phyloP scores from a whole-genome alignment of 2,113 vertebrate genomes.

The Gymnogyps californianus region DNA sequence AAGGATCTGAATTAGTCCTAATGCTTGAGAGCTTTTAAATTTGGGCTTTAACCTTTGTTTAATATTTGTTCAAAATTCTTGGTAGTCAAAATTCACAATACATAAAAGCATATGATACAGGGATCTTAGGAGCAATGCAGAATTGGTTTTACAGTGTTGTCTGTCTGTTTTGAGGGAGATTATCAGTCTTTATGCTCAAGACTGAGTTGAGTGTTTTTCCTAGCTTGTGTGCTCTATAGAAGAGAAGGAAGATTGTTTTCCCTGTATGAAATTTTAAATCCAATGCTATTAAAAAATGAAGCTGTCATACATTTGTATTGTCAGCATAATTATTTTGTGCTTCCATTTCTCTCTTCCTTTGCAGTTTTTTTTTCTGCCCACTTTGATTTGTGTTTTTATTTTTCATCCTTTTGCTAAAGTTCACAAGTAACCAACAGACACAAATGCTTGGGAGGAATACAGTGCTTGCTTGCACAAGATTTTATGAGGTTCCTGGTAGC shows the following conservation, averaged over 20 bases:
- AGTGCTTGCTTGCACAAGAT: neutral
- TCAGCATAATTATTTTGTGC: neutral
- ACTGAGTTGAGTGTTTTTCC: neutral
- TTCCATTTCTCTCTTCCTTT: neutral
- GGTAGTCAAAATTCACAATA: neutral
- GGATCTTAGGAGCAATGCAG: neutral
- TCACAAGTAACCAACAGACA: neutral
- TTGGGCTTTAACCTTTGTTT: neutral
- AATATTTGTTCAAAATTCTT: neutral
- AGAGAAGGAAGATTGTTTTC: neutral
- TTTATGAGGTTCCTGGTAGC: neutral
- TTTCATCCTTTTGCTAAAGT: neutral
- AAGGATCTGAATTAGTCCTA: neutral
- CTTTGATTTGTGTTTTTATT: neutral
- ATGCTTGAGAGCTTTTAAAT: neutral
- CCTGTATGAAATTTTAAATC: neutral
- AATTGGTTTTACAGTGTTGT: neutral
- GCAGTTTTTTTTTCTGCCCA: neutral
- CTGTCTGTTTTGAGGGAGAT: neutral
- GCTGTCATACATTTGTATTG: neutral
- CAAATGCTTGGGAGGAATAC: neutral
- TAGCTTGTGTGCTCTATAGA: neutral
- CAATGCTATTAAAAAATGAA: neutral
- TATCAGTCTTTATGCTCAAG: neutral
- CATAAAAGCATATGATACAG: neutral